Evolutionary conservation across 2,797 vertebrate genomes (phyloP).

Genomic region (Ficedula albicollis): DNA sequence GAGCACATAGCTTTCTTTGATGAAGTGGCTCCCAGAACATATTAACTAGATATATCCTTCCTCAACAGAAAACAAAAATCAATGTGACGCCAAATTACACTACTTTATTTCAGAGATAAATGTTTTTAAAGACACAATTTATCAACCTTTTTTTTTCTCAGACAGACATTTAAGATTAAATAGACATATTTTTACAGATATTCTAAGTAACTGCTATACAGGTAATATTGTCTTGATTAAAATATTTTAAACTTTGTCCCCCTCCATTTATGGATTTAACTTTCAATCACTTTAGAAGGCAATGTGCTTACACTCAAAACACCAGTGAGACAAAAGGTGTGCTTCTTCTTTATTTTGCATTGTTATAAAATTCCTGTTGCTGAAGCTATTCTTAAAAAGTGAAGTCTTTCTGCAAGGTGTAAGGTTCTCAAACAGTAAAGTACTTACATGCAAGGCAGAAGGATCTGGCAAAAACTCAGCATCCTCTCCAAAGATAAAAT

Average conservation of each 20-base stretch:
- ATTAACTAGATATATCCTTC: background rate
- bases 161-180: background rate
- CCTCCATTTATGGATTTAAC: background rate
- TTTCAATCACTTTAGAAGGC: background rate
- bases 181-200: background rate
- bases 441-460: constrained; percentile 90
- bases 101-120: background rate
- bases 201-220: background rate
- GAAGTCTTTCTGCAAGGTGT: background rate
- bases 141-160: background rate
- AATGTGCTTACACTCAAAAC: background rate
- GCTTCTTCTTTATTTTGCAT: background rate
- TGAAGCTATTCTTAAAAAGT: background rate
- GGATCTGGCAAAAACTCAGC: constrained; percentile 96
- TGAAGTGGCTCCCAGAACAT: background rate
- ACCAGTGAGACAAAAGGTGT: background rate
- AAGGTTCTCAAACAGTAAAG: background rate
- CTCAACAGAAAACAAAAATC: background rate
- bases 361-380: constrained; percentile 18
- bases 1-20: background rate
- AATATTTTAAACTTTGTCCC: background rate
- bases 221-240: background rate
- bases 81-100: background rate
- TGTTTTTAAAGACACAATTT: background rate
- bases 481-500: constrained; percentile 99